A percentile compares a stretch with the other conserved stretches of the same genome.
Conservation (phyloP, 2,113 vertebrate genomes). For the Dicentrarchus labrax region DNA sequence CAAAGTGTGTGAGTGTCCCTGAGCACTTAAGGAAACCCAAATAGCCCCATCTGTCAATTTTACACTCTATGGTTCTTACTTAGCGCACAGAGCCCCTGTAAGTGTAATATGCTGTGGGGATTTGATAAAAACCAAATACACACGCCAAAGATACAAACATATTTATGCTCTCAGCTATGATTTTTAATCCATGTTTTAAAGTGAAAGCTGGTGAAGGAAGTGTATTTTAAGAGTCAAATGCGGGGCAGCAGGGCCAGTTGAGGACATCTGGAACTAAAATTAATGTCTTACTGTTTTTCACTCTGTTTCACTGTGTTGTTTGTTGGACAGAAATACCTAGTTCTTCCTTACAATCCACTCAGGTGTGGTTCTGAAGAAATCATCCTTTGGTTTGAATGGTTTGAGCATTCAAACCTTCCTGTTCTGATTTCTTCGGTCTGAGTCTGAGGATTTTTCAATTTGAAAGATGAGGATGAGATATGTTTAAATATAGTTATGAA, state of each 20-base stretch:
- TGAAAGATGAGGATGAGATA: not conserved
- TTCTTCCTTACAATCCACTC: not conserved
- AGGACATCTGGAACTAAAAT: constrained; percentile 21
- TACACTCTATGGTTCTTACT: constrained; percentile 74
- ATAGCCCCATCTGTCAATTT: constrained; percentile 79
- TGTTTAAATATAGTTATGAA: not conserved
- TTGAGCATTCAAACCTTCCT: not conserved
- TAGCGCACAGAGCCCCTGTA: constrained; percentile 61
- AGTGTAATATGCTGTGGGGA: constrained; percentile 71
- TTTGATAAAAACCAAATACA: constrained; percentile 72
- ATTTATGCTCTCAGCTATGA: constrained; percentile 69
- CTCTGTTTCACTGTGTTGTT: not conserved
- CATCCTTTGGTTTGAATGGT: not conserved
- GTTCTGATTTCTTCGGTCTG: not conserved
- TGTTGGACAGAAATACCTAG: constrained; percentile 7
- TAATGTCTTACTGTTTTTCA: not conserved
- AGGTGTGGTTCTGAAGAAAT: not conserved
- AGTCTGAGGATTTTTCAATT: not conserved
- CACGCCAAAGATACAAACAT: constrained; percentile 65
- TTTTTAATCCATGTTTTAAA: constrained; percentile 67
- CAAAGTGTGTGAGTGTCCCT: constrained; percentile 65
- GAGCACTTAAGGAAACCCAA: constrained; percentile 76
- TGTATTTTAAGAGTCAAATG: constrained; percentile 57
- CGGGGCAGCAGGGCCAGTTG: constrained; percentile 28
- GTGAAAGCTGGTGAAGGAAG: constrained; percentile 24